phyloP scores from a whole-genome alignment of 2,113 vertebrate species.

The Lutjanus erythropterus region DNA sequence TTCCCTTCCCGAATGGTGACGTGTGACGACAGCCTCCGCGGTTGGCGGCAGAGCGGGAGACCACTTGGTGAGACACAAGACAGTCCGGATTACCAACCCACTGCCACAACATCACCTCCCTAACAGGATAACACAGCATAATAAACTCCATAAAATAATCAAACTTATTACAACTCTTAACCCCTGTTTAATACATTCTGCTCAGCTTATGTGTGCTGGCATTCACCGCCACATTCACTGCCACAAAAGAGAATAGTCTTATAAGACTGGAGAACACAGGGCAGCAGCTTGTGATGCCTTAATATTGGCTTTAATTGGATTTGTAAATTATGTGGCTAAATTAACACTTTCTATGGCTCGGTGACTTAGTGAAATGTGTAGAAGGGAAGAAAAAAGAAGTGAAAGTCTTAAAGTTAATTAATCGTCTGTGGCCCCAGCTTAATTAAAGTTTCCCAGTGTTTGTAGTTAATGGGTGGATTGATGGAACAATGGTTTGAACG shows the following conservation, averaged over 20 bases:
- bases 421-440: conserved; percentile 68
- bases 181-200: conserved; percentile 71
- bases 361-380: conserved; percentile 64
- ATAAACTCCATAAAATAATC: conserved; percentile 80
- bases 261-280: conserved; percentile 68
- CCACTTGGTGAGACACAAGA: conserved; percentile 39
- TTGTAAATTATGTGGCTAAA: conserved; percentile 77
- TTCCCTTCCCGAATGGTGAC: not conserved
- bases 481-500: conserved; percentile 64
- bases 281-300: conserved; percentile 73
- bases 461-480: conserved; percentile 76
- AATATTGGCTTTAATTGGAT: conserved; percentile 82
- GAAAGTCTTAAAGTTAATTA: conserved; percentile 80
- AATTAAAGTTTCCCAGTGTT: conserved; percentile 81
- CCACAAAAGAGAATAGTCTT: conserved; percentile 74
- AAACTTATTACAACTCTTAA: conserved; percentile 80
- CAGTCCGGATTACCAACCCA: conserved; percentile 57
- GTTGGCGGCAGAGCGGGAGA: conserved; percentile 13
- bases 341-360: conserved; percentile 61
- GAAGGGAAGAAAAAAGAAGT: conserved; percentile 53
- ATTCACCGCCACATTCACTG: conserved; percentile 32
- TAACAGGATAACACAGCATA: conserved; percentile 80
- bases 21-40: not conserved
- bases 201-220: conserved; percentile 62
- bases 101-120: conserved; percentile 67